phyloP scores from a whole-genome alignment of 2,888 invertebrate genomes.

The Lymantria monacha region DNA sequence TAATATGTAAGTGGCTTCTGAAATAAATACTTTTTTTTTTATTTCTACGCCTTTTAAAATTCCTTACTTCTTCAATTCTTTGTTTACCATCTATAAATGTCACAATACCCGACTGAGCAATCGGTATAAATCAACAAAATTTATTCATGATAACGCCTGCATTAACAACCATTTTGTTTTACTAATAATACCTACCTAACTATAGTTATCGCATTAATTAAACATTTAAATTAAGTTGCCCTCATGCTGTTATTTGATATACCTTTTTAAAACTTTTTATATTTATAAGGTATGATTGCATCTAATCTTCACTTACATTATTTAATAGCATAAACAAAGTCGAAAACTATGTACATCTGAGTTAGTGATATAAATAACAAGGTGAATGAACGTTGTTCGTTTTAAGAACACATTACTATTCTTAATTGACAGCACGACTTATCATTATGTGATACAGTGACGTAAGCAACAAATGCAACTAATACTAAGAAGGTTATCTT shows the following conservation, averaged over 20 bases:
- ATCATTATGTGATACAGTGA: conserved; percentile 30
- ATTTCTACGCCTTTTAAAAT: no score
- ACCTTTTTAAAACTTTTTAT: conserved; percentile 4
- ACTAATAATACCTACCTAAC: background rate
- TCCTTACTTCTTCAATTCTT: no score
- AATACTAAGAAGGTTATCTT: conserved; percentile 28
- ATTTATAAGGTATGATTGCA: conserved; percentile 2
- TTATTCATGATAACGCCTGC: conserved; percentile 9
- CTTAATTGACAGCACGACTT: conserved; percentile 22
- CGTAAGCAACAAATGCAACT: conserved; percentile 18
- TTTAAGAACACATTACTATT: conserved; percentile 23
- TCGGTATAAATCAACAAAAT: background rate
- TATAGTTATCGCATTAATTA: conserved; percentile 1
- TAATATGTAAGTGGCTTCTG: no score
- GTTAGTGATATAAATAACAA: background rate
- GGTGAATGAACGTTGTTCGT: conserved; percentile 5
- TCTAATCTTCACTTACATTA: conserved; percentile 1
- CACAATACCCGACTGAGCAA: no score
- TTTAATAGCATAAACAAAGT: conserved; percentile 1
- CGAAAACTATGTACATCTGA: conserved; percentile 10
- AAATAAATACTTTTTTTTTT: no score
- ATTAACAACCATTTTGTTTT: conserved; percentile 6
- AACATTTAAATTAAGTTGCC: conserved; percentile 4
- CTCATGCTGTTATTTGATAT: conserved; percentile 6
- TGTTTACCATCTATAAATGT: no score